Base-by-base conservation (phyloP, 2,797 vertebrate genomes). In the Sebastes kiyomatsui region DNA sequence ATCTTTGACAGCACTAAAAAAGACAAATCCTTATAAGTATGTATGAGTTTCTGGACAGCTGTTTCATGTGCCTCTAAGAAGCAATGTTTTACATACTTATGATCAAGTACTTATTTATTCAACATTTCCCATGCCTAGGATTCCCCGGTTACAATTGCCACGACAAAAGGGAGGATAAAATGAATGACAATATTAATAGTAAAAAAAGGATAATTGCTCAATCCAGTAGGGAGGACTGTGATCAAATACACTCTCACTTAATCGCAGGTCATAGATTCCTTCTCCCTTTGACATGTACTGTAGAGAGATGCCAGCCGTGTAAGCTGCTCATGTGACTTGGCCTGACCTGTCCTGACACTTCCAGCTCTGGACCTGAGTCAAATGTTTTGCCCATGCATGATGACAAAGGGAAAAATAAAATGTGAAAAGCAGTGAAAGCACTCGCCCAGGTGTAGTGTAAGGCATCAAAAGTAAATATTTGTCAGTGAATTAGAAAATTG, bases 321-420 rank as follows among this genome's bases (percentile, higher is more conserved):
- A 77, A 85, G 78, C 76, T 67, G 55, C 64, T 87, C 72, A 73
- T 55, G 68, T 80, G 83, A 82, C 77, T 75, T 22, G 59, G 56
- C 54, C 46, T 35, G 59, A 25, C 72, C 64, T 61, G 54, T 56
- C 60, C 27, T 49, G 49, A 67, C 65, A 22, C 46, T 20, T 61
- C 59, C 76, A 54, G 60, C 71, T 80, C 72, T 71, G 68, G 77
- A 60, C 30, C 67, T 32, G 56, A 74, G 74, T 83, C 75, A 81
- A 76, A 70, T 58, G 25, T 60, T 72, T 81, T 59, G 27, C n/a
- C 23, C 23, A 65, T 55, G 52, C 67, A 7, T 22, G 59, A 32
- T 87, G 77, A 84, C 69, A 55, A 76, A 68, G 67, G 75, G 16
- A 58, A 64, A 66, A 79, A 18, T 46, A 18, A 16, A 27, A 71